Percentiles rank a stretch among this genome's conserved stretches.
These are phyloP conservation scores for Tetragonula carbonaria DNA, from an alignment of 2,888 invertebrate genomes.

Conservation along the genomic window DNA sequence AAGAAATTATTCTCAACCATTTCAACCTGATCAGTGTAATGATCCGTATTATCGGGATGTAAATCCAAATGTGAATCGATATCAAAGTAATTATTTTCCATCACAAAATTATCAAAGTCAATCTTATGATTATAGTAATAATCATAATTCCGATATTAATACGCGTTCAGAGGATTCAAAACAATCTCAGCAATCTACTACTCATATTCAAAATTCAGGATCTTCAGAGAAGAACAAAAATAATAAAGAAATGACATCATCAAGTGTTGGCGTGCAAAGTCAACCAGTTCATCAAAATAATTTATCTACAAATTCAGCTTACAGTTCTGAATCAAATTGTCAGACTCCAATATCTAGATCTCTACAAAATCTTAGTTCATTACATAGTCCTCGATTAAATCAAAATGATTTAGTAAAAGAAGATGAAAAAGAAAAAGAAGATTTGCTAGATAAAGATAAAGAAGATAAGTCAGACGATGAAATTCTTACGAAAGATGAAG, in stretches of 20 bases:
- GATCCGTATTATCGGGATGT: slow-evolving; percentile 78
- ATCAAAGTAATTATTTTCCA: slow-evolving; percentile 82
- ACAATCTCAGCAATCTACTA: slow-evolving; percentile 41
- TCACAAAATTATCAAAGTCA: slow-evolving; percentile 75
- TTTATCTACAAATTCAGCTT: slow-evolving; percentile 62
- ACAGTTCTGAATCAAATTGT: slow-evolving; percentile 63
- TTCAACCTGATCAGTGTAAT: slow-evolving; percentile 76
- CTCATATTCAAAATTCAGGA: slow-evolving; percentile 58
- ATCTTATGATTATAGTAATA: slow-evolving; percentile 73
- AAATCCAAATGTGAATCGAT: slow-evolving; percentile 81
- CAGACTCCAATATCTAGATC: slow-evolving; percentile 63
- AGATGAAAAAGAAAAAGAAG: slow-evolving; percentile 84
- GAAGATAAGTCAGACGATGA: slow-evolving; percentile 84
- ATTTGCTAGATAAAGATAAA: slow-evolving; percentile 86
- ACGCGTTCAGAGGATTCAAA: slow-evolving; percentile 69
- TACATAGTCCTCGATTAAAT: slow-evolving; percentile 67
- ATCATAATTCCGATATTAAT: slow-evolving; percentile 72
- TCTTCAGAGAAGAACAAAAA: slow-evolving; percentile 66
- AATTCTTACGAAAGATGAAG: slow-evolving; percentile 84
- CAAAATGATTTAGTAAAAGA: slow-evolving; percentile 84
- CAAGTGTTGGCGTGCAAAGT: slow-evolving; percentile 71
- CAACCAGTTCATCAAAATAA: slow-evolving; percentile 71
- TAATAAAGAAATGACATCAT: slow-evolving; percentile 70
- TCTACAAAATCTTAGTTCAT: slow-evolving; percentile 53
- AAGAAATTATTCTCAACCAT: slow-evolving; percentile 82